These are phyloP conservation scores for Cephus pulcher DNA, from an alignment of 2,888 invertebrate genomes.

Conservation along the genomic window DNA sequence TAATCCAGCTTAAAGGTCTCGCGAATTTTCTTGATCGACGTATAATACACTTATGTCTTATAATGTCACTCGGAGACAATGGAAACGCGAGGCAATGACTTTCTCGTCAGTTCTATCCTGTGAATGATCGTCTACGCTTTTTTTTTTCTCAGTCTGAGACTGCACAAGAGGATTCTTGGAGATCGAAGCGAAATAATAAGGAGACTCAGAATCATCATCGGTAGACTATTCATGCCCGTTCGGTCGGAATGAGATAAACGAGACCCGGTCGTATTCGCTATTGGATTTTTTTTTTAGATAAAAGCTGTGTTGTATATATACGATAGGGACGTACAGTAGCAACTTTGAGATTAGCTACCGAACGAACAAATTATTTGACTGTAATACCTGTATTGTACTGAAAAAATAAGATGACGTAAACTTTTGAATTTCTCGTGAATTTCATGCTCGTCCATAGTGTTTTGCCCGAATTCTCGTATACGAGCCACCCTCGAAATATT, in stretches of 20 bases:
- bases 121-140: neutral
- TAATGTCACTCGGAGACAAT: neutral
- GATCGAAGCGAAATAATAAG: constrained; percentile 15
- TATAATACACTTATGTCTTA: neutral
- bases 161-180: constrained; percentile 18
- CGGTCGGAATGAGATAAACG: constrained; percentile 24
- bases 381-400: neutral
- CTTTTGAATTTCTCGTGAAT: neutral
- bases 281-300: neutral
- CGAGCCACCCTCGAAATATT: neutral
- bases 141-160: neutral
- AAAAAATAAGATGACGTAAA: neutral
- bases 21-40: neutral
- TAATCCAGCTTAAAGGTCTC: neutral
- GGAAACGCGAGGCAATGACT: neutral
- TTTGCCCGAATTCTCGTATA: neutral
- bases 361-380: neutral
- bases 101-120: too few species aligned
- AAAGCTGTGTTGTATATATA: neutral
- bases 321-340: neutral
- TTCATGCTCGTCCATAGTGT: neutral
- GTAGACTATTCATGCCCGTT: constrained; percentile 17
- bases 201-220: constrained; percentile 1
- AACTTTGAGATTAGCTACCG: neutral
- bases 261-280: neutral